Base-by-base conservation (phyloP, 2,113 vertebrate genomes). In the Pomatostomus ruficeps region DNA sequence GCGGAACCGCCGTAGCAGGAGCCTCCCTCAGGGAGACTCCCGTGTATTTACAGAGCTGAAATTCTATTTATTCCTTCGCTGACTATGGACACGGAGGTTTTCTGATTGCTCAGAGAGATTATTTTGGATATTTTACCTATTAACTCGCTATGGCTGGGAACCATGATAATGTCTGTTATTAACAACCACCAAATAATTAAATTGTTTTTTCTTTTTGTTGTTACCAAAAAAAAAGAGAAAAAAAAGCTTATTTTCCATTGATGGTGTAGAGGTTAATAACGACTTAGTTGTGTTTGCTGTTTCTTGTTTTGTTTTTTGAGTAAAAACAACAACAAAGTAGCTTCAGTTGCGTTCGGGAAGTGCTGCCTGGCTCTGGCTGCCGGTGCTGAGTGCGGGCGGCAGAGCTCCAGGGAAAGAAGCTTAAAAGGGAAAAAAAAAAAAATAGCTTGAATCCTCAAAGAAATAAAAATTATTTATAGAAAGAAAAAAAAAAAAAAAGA, bases 131-230 rank as follows among this genome's bases (percentile, higher is more conserved):
- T 98, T 97, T 97, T 98, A 98, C 98, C 97, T 99, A 98, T 99
- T 98, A 98, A 98, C 98, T 98, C 97, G 98, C 98, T 99, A 98
- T 99, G 99, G 99, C 99, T 99, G 99, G 99, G 99, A 98, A 99
- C 99, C 99, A 99, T 99, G 97, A 98, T 97, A 88, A 97, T 97
- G 94, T 97, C 97, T 97, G 96, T 97, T 97, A 97, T 97, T 97
- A 97, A 97, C 95, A 95, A 97, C 96, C 96, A 96, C 97, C 93
- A 66, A 93, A 95, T 97, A 90, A 94, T 94, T 97, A 85, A 95
- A 93, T 95, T 96, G 89, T 71, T 36, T 45, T 33, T 67, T 21
- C 62, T 12, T 84, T 90, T 62, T 55, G 63, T 89, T 89, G 87
- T 82, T 54, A 25, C n/a, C n/a, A n/a, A n/a, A n/a, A n/a, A n/a